Conservation (phyloP, 2,888 invertebrate genomes). For the Chironomus riparius region DNA sequence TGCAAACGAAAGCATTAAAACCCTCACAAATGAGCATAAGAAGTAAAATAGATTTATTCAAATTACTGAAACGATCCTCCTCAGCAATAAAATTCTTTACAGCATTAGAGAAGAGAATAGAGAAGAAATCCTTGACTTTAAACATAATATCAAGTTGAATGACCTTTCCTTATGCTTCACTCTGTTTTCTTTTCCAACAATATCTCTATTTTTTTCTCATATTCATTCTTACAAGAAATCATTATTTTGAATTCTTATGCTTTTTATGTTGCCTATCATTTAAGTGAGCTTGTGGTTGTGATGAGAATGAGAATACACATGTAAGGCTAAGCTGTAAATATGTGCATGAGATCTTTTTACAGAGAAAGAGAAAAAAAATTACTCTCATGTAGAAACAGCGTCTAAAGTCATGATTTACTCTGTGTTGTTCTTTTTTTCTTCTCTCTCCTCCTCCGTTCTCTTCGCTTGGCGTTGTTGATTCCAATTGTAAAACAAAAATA, state of each 20-base stretch:
- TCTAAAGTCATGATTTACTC: background rate
- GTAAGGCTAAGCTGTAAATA: background rate
- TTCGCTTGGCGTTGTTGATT: background rate
- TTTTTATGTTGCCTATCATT: constrained; percentile 17
- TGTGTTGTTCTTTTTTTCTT: background rate
- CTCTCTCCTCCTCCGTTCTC: background rate
- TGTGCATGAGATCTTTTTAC: background rate
- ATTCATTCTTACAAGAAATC: constrained; percentile 24
- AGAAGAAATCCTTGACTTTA: constrained; percentile 25
- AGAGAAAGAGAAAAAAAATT: background rate
- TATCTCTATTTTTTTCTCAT: constrained; percentile 3
- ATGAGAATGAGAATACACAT: background rate
- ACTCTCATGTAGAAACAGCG: background rate
- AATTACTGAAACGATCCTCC: background rate
- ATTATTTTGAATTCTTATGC: constrained; percentile 25
- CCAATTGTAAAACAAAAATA: background rate
- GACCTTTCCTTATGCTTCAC: constrained; percentile 13
- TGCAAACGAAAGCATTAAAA: background rate
- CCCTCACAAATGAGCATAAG: background rate
- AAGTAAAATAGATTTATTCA: constrained; percentile 1
- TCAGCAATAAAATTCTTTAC: constrained; percentile 10
- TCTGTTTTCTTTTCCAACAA: background rate
- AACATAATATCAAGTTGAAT: constrained; percentile 1
- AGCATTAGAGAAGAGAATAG: constrained; percentile 10
- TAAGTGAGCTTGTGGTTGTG: background rate